These are phyloP conservation scores for Epinotia brunnichana DNA, from an alignment of 2,888 invertebrate genomes.

Conservation along the genomic window DNA sequence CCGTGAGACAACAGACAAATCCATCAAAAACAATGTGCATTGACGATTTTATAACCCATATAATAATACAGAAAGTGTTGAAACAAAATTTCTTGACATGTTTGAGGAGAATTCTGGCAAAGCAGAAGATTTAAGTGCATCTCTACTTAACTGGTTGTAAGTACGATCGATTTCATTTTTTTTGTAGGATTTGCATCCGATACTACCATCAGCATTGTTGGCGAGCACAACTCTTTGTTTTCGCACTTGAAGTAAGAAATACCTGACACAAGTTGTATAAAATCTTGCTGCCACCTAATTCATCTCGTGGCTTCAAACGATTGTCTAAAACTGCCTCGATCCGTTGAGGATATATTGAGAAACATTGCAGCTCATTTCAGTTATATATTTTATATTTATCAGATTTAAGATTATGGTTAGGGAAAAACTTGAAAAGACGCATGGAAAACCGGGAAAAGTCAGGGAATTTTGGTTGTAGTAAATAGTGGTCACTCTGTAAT, in stretches of 20 bases:
- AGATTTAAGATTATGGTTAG: no score
- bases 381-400: no score
- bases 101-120: conserved; percentile 47
- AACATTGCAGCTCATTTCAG: conserved; percentile 48
- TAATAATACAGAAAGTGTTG: conserved; percentile 7
- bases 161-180: conserved; percentile 48
- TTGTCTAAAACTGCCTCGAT: conserved; percentile 55
- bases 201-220: conserved; percentile 59
- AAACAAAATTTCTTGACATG: conserved; percentile 46
- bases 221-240: conserved; percentile 55
- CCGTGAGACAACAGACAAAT: no score
- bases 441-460: no score
- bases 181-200: conserved; percentile 56
- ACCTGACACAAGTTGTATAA: conserved; percentile 54
- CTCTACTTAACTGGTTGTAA: conserved; percentile 45
- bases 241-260: conserved; percentile 50
- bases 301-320: conserved; percentile 57
- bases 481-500: no score
- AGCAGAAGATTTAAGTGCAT: conserved; percentile 44
- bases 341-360: conserved; percentile 55
- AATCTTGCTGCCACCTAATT: conserved; percentile 59
- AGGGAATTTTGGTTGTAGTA: no score
- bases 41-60: conserved; percentile 36
- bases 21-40: conserved; percentile 47
- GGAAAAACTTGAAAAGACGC: no score